Evolutionary conservation across 2,113 vertebrate species (phyloP).

Genomic region (Ellobius talpinus): DNA sequence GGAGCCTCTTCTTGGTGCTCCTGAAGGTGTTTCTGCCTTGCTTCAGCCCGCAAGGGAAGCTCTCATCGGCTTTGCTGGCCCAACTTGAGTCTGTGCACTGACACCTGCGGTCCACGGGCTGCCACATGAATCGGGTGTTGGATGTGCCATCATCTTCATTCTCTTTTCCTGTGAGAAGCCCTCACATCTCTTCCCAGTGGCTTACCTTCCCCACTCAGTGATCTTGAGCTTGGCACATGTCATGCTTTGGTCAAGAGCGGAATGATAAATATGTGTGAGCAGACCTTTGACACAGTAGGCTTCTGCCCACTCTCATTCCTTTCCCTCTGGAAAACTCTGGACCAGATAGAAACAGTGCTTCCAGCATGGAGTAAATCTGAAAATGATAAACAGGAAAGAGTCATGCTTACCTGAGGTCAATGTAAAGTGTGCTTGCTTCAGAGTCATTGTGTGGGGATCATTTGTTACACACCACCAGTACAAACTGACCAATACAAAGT

Average conservation of each 20-base stretch:
- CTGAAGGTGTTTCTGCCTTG: neutral
- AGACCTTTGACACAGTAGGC: too few species aligned
- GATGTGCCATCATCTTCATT: fast-evolving
- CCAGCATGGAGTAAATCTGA: neutral
- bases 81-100: neutral
- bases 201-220: neutral
- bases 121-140: neutral
- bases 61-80: neutral
- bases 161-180: too few species aligned
- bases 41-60: neutral
- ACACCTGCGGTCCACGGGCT: neutral
- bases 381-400: neutral
- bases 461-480: neutral
- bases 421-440: neutral
- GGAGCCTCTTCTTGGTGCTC: too few species aligned
- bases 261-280: neutral
- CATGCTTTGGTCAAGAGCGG: neutral
- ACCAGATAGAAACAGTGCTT: neutral
- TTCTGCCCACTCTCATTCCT: neutral
- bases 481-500: neutral
- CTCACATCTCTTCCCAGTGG: neutral
- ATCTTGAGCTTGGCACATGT: neutral
- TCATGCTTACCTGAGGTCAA: neutral
- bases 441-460: neutral
- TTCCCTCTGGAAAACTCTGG: neutral